Base-by-base conservation (phyloP, 2,113 vertebrate species). In the Syngnathus typhle region DNA sequence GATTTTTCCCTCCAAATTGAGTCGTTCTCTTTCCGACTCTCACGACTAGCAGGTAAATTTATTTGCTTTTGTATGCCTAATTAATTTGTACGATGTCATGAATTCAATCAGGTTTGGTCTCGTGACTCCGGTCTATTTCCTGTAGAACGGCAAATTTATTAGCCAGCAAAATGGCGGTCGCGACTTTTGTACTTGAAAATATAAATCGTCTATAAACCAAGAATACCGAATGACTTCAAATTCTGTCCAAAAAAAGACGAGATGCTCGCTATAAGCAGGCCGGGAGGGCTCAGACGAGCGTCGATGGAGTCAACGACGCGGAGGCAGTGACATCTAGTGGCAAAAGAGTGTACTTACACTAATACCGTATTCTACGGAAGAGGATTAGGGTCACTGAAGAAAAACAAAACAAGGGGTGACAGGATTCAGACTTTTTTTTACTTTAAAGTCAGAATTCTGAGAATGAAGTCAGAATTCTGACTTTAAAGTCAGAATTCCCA, bases 241-340 rank as follows among this genome's bases (percentile, higher is more conserved):
- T 36, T 58, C 6, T 11, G 19, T 19, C 16, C 0, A 3, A 1
- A 41, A 10, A 10, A 11, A n/a, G 27, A 32, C 27, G 27, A 32
- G 27, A 32, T 32, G 27, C 27, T 32, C 3, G 27, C 27, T 32
- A 32, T 32, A 32, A 32, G 27, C 37, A 19, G 13, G 5, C n/a
- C 5, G 54, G 54, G 51, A 15, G n/a, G 51, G 27, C 12, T n/a
- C 2, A 1, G 10, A 13, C n/a, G 19, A 39, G 18, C 5, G 3
- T 9, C 1, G 38, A 8, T 7, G 5, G 4, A 43, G 2, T 13
- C 38, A 61, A 41, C 10, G 10, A 11, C 60, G 60, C 11, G 13
- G 60, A 7, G 12, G 41, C 41, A 51, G 55, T 16, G 77, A 64
- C 54, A 32, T 72, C 67, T 47, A 49, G 63, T 67, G 77, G 64